phyloP scores from a whole-genome alignment of 2,888 invertebrate genomes.

The Cryptocheilus praepositus region DNA sequence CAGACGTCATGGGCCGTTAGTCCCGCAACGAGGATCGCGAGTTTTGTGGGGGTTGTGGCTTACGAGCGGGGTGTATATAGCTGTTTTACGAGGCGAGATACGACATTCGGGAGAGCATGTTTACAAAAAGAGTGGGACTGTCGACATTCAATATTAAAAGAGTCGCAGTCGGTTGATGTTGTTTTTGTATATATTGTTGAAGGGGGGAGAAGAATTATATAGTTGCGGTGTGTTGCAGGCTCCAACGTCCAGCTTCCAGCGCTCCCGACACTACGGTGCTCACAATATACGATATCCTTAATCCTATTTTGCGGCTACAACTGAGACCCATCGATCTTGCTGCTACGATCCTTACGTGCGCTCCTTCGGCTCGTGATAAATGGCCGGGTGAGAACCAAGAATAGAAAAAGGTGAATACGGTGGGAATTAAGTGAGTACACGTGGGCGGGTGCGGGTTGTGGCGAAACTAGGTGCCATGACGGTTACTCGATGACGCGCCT shows the following conservation, averaged over 20 bases:
- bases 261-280: constrained; percentile 74
- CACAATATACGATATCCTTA: constrained; percentile 46
- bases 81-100: not conserved
- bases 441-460: not conserved
- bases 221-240: constrained; percentile 61
- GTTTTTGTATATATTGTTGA: constrained; percentile 18
- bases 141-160: too few relatives aligned
- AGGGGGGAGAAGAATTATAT: constrained; percentile 43
- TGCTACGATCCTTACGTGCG: constrained; percentile 65
- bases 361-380: constrained; percentile 53
- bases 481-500: constrained; percentile 28
- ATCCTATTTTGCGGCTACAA: constrained; percentile 55
- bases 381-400: constrained; percentile 16
- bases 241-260: constrained; percentile 72
- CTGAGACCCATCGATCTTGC: constrained; percentile 61
- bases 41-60: not conserved
- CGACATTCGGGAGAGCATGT: not conserved
- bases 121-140: constrained; percentile 10
- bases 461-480: constrained; percentile 35
- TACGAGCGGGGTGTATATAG: not conserved
- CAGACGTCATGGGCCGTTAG: not conserved
- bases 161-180: constrained; percentile 3
- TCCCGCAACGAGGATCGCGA: not conserved
- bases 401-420: constrained; percentile 37
- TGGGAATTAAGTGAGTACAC: constrained; percentile 30